Conservation (phyloP, 2,113 vertebrate genomes). For the Larimichthys crocea region DNA sequence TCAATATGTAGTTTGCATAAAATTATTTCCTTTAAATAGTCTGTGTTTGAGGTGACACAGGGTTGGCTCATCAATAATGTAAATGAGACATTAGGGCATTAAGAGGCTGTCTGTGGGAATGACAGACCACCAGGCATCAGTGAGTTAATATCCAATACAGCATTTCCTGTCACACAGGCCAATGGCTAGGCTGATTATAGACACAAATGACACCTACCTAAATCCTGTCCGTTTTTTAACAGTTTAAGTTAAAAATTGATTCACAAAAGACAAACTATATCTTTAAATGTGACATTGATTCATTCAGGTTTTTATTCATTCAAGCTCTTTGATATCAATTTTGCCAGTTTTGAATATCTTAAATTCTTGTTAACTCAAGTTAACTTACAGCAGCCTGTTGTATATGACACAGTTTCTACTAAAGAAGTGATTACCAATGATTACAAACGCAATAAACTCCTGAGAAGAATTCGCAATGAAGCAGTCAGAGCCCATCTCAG, state of each 20-base stretch:
- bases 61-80: slow-evolving; percentile 98
- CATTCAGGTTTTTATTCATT: background rate
- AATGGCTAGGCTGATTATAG: slow-evolving; percentile 52
- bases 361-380: background rate
- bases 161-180: slow-evolving; percentile 71
- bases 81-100: slow-evolving; percentile 93
- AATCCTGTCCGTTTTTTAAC: background rate
- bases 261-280: slow-evolving; percentile 3
- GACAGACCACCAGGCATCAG: slow-evolving; percentile 86
- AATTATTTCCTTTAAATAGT: slow-evolving; percentile 96
- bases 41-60: slow-evolving; percentile 94
- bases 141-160: slow-evolving; percentile 82
- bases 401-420: slow-evolving; percentile 42
- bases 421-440: slow-evolving; percentile 51
- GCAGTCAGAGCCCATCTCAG: slow-evolving; percentile 56
- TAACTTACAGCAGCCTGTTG: slow-evolving; percentile 8
- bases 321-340: slow-evolving; percentile 12
- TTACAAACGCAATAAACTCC: slow-evolving; percentile 54
- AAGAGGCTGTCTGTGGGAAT: slow-evolving; percentile 91
- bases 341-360: background rate
- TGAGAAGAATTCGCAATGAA: slow-evolving; percentile 68
- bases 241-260: slow-evolving; percentile 17
- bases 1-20: slow-evolving; percentile 99
- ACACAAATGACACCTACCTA: slow-evolving; percentile 40
- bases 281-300: slow-evolving; percentile 5